Percentiles rank a stretch among this genome's conserved stretches.
These are phyloP conservation scores for Phataginus tricuspis DNA, from an alignment of 2,797 vertebrate species.

Conservation along the genomic window DNA sequence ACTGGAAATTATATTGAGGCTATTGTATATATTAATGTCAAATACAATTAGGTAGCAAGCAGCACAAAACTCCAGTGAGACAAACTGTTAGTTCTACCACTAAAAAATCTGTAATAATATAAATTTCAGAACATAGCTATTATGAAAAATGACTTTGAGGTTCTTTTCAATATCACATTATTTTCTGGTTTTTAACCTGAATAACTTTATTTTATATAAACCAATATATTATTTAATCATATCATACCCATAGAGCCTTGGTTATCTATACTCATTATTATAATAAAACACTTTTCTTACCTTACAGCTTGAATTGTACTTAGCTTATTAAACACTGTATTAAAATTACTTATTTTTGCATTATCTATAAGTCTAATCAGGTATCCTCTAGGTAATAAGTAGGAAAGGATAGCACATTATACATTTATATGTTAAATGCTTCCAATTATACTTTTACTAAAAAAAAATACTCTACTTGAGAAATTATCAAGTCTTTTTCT, in stretches of 20 bases:
- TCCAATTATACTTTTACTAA: not conserved
- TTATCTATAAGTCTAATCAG: not conserved
- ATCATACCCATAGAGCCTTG: not conserved
- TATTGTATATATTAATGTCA: not conserved
- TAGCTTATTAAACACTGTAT: not conserved
- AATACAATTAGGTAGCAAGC: not conserved
- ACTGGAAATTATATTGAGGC: not conserved
- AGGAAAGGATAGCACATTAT: not conserved
- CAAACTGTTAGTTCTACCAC: not conserved
- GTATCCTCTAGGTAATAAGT: slow-evolving; percentile 6
- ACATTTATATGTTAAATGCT: not conserved
- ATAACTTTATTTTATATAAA: slow-evolving; percentile 18
- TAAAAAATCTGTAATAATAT: not conserved
- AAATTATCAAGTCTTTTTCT: not conserved
- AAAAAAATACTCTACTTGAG: not conserved
- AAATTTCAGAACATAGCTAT: slow-evolving; percentile 11
- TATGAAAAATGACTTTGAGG: not conserved
- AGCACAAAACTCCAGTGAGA: not conserved
- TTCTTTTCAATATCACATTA: not conserved
- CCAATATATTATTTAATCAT: not conserved
- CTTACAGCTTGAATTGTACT: not conserved
- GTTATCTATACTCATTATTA: slow-evolving; percentile 7
- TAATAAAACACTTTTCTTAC: not conserved
- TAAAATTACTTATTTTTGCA: slow-evolving; percentile 4
- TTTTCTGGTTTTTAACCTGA: not conserved